These are phyloP conservation scores for Paradoxurus hermaphroditus DNA, from an alignment of 2,113 vertebrate genomes.

Conservation along the genomic window DNA sequence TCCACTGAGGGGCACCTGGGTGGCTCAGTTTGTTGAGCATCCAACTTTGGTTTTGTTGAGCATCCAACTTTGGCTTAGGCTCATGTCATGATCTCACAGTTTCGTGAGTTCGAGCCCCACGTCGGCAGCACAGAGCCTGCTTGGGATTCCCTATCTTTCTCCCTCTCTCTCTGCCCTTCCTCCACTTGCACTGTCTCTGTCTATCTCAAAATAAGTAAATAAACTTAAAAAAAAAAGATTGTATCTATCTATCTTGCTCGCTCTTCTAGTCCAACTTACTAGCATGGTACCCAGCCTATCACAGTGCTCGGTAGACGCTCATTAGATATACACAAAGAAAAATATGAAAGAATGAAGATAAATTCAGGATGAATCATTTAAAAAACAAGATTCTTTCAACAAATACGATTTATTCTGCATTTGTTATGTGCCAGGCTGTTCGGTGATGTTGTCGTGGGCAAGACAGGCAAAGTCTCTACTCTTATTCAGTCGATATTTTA, in stretches of 20 bases:
- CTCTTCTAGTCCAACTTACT: not conserved
- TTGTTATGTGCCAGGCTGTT: not conserved
- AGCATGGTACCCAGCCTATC: not conserved
- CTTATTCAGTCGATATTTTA: not conserved
- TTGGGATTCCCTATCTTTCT: no score
- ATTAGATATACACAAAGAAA: not conserved
- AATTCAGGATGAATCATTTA: not conserved
- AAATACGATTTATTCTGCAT: not conserved
- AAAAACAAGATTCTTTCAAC: not conserved
- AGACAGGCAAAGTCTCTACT: not conserved
- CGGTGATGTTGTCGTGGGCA: not conserved
- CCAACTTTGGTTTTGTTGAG: no score
- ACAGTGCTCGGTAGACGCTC: not conserved
- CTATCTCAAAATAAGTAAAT: no score
- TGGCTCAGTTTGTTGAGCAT: no score
- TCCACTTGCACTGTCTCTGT: no score
- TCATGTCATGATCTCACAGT: no score
- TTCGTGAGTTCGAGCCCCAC: no score
- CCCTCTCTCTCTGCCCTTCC: no score
- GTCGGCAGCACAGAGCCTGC: no score
- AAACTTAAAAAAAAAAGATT: not conserved
- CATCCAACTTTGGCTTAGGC: no score
- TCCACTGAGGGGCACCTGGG: no score
- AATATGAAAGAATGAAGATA: not conserved
- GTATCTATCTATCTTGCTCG: not conserved